These are phyloP conservation scores for rat (Rattus norvegicus) DNA, from an alignment of 2,113 vertebrate species.

Conservation along the genomic window DNA sequence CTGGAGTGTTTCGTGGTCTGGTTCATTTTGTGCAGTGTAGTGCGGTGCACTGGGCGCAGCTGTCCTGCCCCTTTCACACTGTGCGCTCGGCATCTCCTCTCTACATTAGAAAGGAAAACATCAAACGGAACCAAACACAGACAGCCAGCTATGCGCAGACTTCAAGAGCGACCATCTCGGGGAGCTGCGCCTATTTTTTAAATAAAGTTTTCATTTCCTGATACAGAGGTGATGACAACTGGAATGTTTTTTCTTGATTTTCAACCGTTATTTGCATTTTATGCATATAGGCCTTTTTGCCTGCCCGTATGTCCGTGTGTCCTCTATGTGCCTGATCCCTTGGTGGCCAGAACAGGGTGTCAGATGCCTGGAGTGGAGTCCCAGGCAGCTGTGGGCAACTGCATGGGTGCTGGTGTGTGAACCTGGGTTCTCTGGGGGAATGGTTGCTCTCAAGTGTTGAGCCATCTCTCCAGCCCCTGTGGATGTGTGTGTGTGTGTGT, in stretches of 20 bases:
- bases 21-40: not conserved
- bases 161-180: conserved; percentile 30
- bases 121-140: not conserved
- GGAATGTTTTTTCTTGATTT: not conserved
- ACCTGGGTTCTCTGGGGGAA: too few relatives aligned
- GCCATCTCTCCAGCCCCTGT: too few relatives aligned
- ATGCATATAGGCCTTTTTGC: not conserved
- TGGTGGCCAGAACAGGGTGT: not conserved
- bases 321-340: too few relatives aligned
- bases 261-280: not conserved
- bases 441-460: too few relatives aligned
- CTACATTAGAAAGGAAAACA: not conserved
- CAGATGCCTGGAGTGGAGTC: not conserved
- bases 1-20: not conserved
- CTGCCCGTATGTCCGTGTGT: not conserved
- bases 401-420: too few relatives aligned
- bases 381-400: not conserved
- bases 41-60: not conserved
- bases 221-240: not conserved
- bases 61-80: not conserved
- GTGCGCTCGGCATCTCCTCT: not conserved
- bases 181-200: not conserved
- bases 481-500: too few relatives aligned
- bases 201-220: not conserved
- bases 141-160: not conserved